These are phyloP conservation scores for Gandaritis pyraliata DNA, from an alignment of 2,888 invertebrate genomes.

Conservation along the genomic window DNA sequence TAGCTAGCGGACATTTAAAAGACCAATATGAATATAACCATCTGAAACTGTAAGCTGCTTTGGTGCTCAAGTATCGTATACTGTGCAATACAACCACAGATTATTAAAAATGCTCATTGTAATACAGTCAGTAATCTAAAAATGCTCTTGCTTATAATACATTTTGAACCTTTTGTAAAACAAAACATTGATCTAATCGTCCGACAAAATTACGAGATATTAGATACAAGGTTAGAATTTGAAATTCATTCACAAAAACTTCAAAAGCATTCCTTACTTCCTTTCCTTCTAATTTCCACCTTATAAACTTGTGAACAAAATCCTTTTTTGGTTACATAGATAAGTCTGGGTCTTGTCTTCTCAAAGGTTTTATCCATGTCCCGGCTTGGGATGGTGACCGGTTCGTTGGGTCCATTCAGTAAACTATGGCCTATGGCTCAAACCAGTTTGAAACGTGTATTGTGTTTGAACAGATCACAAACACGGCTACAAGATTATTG, in stretches of 20 bases:
- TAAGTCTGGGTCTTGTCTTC: constrained; percentile 14
- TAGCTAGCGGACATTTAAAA: too few relatives aligned
- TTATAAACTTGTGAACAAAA: constrained; percentile 2
- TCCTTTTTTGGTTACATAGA: neutral
- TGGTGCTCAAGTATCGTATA: too few relatives aligned
- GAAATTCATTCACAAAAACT: constrained; percentile 36
- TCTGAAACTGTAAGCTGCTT: too few relatives aligned
- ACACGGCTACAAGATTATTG: constrained; percentile 15
- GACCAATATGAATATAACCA: too few relatives aligned
- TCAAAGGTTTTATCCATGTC: constrained; percentile 37
- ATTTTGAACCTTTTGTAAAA: neutral
- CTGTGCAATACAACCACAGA: too few relatives aligned
- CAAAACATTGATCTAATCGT: constrained; percentile 2
- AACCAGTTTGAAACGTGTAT: constrained; percentile 29
- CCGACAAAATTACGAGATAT: constrained; percentile 8
- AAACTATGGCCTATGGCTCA: constrained; percentile 27
- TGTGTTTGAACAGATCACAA: constrained; percentile 13
- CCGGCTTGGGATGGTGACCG: constrained; percentile 30
- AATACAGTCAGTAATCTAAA: too few relatives aligned
- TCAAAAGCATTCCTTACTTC: constrained; percentile 11
- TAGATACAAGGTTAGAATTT: constrained; percentile 9
- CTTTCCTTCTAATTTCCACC: constrained; percentile 1
- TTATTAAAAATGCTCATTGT: too few relatives aligned
- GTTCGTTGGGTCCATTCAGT: constrained; percentile 37
- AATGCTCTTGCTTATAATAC: too few relatives aligned